These are phyloP conservation scores for Tyrophagus putrescentiae DNA, from an alignment of 1,140 invertebrate species.

Conservation along the genomic window DNA sequence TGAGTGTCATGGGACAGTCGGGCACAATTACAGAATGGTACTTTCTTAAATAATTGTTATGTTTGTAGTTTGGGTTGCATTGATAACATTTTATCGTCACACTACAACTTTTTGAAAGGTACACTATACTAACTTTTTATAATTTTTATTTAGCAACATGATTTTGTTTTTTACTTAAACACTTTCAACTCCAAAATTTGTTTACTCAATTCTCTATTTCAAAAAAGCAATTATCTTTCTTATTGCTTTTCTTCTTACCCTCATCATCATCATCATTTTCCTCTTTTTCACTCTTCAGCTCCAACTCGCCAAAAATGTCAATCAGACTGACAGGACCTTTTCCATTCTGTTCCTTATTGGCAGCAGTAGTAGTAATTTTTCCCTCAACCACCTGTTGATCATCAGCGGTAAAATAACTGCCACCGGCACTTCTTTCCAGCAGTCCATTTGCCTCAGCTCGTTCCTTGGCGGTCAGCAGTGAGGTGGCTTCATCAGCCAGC, in stretches of 20 bases:
- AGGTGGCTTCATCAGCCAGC: slow-evolving; percentile 22
- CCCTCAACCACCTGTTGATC: too few species aligned
- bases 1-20: too few species aligned
- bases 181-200: too few species aligned
- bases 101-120: too few species aligned
- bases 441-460: not conserved
- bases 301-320: not conserved
- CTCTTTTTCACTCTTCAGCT: not conserved
- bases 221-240: not conserved
- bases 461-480: not conserved
- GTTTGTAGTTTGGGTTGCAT: not conserved
- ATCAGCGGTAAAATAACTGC: too few species aligned
- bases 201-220: too few species aligned
- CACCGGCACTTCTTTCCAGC: not conserved
- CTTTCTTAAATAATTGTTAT: not conserved
- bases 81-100: not conserved
- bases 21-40: not conserved
- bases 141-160: too few species aligned
- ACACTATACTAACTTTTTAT: too few species aligned
- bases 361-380: too few species aligned
- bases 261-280: not conserved
- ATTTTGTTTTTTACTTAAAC: too few species aligned
- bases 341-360: too few species aligned
- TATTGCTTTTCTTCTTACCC: not conserved
- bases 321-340: too few species aligned